These are phyloP conservation scores for Pseudocheirus occidentalis DNA, from an alignment of 2,797 vertebrate species.

Conservation along the genomic window DNA sequence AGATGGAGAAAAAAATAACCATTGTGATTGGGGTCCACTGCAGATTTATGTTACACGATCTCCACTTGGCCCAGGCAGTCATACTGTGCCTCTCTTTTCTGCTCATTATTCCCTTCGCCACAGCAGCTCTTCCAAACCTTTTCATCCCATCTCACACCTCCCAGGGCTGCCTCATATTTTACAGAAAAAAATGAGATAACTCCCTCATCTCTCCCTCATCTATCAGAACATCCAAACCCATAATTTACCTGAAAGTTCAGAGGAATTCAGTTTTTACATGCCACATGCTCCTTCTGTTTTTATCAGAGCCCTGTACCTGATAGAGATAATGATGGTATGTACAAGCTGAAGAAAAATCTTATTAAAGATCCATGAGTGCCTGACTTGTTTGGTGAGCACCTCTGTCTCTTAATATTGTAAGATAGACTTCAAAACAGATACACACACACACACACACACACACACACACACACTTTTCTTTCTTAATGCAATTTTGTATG, in stretches of 20 bases:
- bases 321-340: neutral
- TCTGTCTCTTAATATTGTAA: neutral
- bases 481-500: neutral
- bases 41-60: neutral
- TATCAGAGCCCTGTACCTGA: neutral
- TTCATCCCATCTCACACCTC: neutral
- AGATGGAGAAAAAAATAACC: neutral
- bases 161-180: neutral
- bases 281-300: neutral
- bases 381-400: neutral
- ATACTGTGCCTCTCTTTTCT: neutral
- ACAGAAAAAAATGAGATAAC: neutral
- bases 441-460: neutral
- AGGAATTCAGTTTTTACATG: neutral
- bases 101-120: neutral
- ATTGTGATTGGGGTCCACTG: neutral
- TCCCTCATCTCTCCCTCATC: neutral
- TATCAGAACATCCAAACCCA: neutral
- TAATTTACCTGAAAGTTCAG: neutral
- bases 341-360: neutral
- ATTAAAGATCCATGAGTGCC: neutral
- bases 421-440: neutral
- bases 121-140: neutral
- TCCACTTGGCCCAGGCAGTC: neutral
- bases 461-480: neutral